A percentile compares a stretch with the other conserved stretches of the same genome.
Conservation (phyloP, 92 coral and sea anemone species). For the Epizoanthus ramosus region DNA sequence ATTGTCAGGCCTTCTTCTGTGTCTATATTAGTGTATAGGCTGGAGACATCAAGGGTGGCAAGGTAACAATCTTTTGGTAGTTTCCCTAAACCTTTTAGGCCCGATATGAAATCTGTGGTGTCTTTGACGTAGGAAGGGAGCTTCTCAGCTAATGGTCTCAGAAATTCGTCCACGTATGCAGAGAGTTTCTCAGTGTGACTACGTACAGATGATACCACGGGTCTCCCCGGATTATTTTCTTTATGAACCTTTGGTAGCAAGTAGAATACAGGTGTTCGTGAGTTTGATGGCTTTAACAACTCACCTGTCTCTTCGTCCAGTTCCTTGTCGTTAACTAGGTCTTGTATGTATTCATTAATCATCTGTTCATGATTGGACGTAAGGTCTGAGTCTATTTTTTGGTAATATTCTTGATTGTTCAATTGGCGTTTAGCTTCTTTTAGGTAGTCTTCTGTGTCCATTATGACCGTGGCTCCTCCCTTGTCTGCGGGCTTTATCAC, state of each 20-base stretch:
- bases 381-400: too few species aligned
- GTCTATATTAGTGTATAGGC: constrained; percentile 40
- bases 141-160: not conserved
- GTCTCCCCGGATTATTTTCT: constrained; percentile 7
- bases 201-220: constrained; percentile 1
- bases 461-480: constrained; percentile 15
- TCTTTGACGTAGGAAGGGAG: constrained; percentile 18
- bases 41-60: constrained; percentile 45
- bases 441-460: constrained; percentile 7
- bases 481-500: constrained; percentile 14
- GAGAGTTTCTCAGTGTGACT: not conserved
- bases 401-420: too few species aligned
- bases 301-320: constrained; percentile 2
- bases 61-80: constrained; percentile 41
- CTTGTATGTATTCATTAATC: not conserved
- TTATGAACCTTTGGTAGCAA: constrained; percentile 3
- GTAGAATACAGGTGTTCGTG: constrained; percentile 6
- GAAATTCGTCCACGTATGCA: not conserved
- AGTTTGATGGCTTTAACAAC: constrained; percentile 3
- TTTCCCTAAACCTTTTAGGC: too few species aligned
- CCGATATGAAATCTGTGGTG: not conserved
- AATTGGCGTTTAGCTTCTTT: not conserved
- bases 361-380: too few species aligned
- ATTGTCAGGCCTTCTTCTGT: constrained; percentile 40
- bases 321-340: not conserved